These are phyloP conservation scores for Cerastoderma edule DNA, from an alignment of 2,888 invertebrate species.

Conservation along the genomic window DNA sequence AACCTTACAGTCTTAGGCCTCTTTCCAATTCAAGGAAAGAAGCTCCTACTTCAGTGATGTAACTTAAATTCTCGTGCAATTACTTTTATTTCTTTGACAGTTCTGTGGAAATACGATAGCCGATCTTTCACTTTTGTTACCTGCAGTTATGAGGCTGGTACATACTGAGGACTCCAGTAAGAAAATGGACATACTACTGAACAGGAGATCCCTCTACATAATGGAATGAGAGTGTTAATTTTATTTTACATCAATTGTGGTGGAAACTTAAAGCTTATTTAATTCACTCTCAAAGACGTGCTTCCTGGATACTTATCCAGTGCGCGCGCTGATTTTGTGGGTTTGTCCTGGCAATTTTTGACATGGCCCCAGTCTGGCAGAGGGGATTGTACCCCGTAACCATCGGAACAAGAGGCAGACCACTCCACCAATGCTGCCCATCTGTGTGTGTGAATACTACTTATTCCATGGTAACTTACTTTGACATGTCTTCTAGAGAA, in stretches of 20 bases:
- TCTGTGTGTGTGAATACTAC: no score
- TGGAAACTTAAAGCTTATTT: no score
- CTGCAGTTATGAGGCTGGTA: conserved; percentile 94
- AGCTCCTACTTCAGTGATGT: no score
- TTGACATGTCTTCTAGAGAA: no score
- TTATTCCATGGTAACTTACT: no score
- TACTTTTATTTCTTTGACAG: no score
- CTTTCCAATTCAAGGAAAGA: no score
- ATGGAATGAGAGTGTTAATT: conserved; percentile 91
- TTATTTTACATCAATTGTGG: no score
- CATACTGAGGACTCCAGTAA: conserved; percentile 87
- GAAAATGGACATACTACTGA: conserved; percentile 89
- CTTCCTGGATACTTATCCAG: not conserved
- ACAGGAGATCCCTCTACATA: conserved; percentile 93
- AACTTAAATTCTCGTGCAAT: no score
- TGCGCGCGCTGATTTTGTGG: not conserved
- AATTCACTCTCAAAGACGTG: not conserved
- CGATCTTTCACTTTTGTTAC: conserved; percentile 90
- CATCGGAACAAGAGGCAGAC: not conserved
- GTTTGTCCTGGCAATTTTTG: not conserved
- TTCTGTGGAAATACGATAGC: conserved; percentile 98
- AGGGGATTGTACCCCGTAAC: not conserved
- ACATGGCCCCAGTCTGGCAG: not conserved
- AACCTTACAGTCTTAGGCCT: no score
- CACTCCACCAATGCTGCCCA: no score